These are phyloP conservation scores for Elaeidobius kamerunicus DNA, from an alignment of 2,888 invertebrate genomes.

Conservation along the genomic window DNA sequence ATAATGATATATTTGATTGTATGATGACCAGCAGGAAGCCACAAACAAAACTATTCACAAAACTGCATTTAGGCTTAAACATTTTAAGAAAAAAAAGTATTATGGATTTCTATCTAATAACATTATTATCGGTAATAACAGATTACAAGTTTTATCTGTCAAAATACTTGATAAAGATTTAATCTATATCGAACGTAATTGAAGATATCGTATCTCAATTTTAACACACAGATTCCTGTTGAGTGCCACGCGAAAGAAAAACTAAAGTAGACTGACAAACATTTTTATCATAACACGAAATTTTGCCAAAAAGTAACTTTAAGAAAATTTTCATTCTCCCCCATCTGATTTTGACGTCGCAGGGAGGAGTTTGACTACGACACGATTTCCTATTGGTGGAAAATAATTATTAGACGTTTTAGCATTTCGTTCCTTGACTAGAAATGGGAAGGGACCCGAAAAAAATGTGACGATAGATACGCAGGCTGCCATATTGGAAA, in stretches of 20 bases:
- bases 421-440: too few species aligned
- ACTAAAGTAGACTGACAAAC: conserved; percentile 14
- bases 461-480: too few species aligned
- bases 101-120: conserved; percentile 35
- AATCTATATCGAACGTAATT: conserved; percentile 7
- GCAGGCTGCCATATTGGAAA: too few species aligned
- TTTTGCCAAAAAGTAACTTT: conserved; percentile 15
- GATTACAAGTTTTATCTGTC: conserved; percentile 31
- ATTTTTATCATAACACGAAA: neutral
- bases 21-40: conserved; percentile 31
- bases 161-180: conserved; percentile 26
- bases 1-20: conserved; percentile 21
- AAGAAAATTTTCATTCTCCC: conserved; percentile 13
- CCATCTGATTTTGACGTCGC: conserved; percentile 26
- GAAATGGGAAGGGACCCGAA: too few species aligned
- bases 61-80: conserved; percentile 35
- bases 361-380: conserved; percentile 25
- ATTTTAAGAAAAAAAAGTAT: conserved; percentile 39
- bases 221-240: conserved; percentile 6
- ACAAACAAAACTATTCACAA: conserved; percentile 33
- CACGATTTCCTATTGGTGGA: conserved; percentile 9
- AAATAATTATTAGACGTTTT: conserved; percentile 5
- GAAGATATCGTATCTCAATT: conserved; percentile 2
- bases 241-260: conserved; percentile 1
- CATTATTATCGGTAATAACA: conserved; percentile 39